Evolutionary conservation across 2,113 vertebrate genomes (phyloP).

Genomic region (Conger conger): DNA sequence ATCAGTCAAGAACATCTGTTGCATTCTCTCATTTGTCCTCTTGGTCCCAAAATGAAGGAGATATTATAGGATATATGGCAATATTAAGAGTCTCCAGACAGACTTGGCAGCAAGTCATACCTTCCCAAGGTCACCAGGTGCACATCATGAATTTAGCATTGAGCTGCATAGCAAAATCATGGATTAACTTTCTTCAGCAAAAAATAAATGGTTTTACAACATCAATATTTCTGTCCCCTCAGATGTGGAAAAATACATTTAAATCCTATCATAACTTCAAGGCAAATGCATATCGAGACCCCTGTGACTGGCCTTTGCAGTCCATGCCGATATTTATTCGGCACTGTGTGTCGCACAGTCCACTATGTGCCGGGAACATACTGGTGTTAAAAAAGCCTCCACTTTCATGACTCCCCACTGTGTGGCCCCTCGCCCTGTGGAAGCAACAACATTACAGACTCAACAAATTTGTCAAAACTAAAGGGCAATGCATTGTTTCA

Average conservation of each 20-base stretch:
- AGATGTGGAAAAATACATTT: not conserved
- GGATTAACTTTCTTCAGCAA: not conserved
- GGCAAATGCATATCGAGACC: not conserved
- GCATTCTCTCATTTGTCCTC: not conserved
- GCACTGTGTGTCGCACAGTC: too few species aligned
- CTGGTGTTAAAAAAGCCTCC: too few species aligned
- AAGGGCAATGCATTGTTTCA: not conserved
- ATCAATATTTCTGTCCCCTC: not conserved
- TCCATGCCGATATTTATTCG: not conserved
- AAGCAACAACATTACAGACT: not conserved
- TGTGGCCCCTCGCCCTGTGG: not conserved
- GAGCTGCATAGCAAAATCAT: not conserved
- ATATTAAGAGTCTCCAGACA: not conserved
- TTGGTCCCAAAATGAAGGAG: not conserved
- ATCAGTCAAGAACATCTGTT: not conserved
- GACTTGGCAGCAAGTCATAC: not conserved
- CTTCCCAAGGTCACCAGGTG: not conserved
- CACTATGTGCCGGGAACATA: not conserved
- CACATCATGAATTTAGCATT: not conserved
- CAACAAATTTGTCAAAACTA: not conserved
- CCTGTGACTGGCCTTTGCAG: not conserved
- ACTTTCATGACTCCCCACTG: not conserved
- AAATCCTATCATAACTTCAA: not conserved
- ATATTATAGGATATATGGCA: too few species aligned
- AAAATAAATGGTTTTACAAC: not conserved